Percentiles rank a stretch among this genome's conserved stretches.
phyloP scores from a whole-genome alignment of 2,797 vertebrate genomes.

The Chaunax sp. region DNA sequence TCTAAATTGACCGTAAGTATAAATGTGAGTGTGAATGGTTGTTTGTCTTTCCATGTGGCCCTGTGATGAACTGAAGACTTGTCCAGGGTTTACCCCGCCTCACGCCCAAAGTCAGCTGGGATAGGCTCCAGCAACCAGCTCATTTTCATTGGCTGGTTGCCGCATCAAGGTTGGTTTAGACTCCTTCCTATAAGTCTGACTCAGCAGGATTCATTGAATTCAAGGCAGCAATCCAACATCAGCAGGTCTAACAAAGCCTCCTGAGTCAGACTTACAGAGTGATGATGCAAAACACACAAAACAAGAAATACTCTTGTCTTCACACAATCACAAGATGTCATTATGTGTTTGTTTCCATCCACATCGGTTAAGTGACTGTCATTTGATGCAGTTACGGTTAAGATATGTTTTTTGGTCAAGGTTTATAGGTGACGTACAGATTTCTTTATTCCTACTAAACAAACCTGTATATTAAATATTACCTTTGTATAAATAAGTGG shows the following conservation, averaged over 20 bases:
- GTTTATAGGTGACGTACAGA: too few species aligned
- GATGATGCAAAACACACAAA: not conserved
- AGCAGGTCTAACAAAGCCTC: conserved; percentile 6
- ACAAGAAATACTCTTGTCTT: not conserved
- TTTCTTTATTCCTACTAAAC: not conserved
- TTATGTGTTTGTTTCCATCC: not conserved
- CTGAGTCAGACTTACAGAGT: not conserved
- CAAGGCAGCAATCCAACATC: conserved; percentile 7
- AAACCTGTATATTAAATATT: too few species aligned
- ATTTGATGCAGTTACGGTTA: not conserved
- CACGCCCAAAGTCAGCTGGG: too few species aligned
- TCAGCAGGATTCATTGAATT: conserved; percentile 11
- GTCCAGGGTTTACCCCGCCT: too few species aligned
- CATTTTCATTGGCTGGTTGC: not conserved
- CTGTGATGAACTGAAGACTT: too few species aligned
- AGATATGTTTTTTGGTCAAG: not conserved
- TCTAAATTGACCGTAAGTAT: too few species aligned
- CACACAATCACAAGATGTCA: not conserved
- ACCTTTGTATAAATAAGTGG: not conserved
- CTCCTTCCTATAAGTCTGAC: conserved; percentile 33
- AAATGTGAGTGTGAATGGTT: too few species aligned
- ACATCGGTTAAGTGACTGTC: too few species aligned
- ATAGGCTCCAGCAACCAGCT: too few species aligned
- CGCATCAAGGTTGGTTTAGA: not conserved
- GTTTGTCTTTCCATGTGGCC: too few species aligned